Evolutionary conservation across 2,797 vertebrate species (phyloP), one percentile per base, ranked within the genome.

Genomic region (Paramormyrops hopkinsi): DNA sequence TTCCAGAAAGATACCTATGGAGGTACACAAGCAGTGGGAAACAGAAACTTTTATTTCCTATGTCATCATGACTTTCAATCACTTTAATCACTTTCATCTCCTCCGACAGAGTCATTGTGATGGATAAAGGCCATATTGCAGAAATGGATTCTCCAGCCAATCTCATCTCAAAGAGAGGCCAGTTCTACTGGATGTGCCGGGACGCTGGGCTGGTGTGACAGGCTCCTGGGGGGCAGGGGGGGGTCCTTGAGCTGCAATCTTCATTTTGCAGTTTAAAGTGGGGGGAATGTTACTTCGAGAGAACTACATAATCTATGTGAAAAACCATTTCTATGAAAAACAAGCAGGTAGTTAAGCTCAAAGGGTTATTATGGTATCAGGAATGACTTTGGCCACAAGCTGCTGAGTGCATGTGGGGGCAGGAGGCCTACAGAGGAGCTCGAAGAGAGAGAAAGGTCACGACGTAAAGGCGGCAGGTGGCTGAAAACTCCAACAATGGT

Each of bases 111-210:
- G 97, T 99, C 90, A 96, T 99, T 83, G 98, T 99, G 87, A 97
- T 99, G 97, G 97, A 99, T 93, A 95, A 96, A 37, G 98, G 98
- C 8, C 93, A 87, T 90, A 95, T 98, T 91, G 95, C 94, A n/a
- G 98, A 99, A 94, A 97, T 97, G 89, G 98, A 97, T 93, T 96
- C 97, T 89, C 96, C 96, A 0, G 93, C 96, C 90, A 96, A 96
- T 90, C 95, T 99, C 92, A 95, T 97, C 88, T 92, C 96, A 92
- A 96, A 96, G 92, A 96, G 95, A 89, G 98, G 98, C 90, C 95
- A 97, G 79, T 99, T 99, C 93, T 98, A 97, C 92, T 94, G 95
- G 89, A 97, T 99, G 96, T 97, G 97, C 87, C 94, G 96, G 92
- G 98, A 99, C 93, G 97, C 98, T 0, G 96, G 97, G 29, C 94